These are phyloP conservation scores for Microcebus ravelobensis DNA, from an alignment of 2,113 vertebrate species.

Conservation along the genomic window DNA sequence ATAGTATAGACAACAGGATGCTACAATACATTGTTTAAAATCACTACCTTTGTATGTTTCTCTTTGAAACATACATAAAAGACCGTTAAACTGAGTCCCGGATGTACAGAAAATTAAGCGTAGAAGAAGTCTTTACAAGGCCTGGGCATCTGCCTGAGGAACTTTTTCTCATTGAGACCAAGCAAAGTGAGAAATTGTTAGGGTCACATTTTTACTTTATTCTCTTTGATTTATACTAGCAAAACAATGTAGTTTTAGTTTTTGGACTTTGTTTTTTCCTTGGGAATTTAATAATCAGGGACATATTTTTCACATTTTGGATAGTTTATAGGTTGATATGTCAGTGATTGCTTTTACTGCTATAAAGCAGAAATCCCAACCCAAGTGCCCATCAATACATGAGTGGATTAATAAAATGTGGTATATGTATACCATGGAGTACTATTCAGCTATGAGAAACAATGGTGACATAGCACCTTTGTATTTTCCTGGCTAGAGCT, in stretches of 20 bases:
- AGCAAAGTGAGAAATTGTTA: neutral
- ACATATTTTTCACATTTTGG: neutral
- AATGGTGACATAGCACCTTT: too few relatives aligned
- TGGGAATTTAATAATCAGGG: neutral
- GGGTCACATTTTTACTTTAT: neutral
- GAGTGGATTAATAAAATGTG: too few relatives aligned
- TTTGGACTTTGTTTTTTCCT: neutral
- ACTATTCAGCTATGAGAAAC: too few relatives aligned
- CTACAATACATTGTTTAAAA: neutral
- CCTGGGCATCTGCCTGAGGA: neutral
- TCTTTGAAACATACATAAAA: neutral
- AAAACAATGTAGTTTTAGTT: neutral
- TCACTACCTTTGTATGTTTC: neutral
- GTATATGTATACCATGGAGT: too few relatives aligned
- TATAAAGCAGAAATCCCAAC: neutral
- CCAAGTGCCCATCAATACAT: too few relatives aligned
- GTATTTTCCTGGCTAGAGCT: too few relatives aligned
- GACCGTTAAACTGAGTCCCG: neutral
- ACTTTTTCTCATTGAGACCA: neutral
- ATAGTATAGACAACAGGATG: neutral
- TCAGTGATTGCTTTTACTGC: neutral
- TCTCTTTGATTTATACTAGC: neutral
- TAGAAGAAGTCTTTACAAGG: neutral
- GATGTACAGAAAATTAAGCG: neutral
- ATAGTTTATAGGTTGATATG: neutral